Evolutionary conservation across 2,797 vertebrate species (phyloP), one percentile per base, ranked within the genome.

Genomic region (Leucoraja ocellata): DNA sequence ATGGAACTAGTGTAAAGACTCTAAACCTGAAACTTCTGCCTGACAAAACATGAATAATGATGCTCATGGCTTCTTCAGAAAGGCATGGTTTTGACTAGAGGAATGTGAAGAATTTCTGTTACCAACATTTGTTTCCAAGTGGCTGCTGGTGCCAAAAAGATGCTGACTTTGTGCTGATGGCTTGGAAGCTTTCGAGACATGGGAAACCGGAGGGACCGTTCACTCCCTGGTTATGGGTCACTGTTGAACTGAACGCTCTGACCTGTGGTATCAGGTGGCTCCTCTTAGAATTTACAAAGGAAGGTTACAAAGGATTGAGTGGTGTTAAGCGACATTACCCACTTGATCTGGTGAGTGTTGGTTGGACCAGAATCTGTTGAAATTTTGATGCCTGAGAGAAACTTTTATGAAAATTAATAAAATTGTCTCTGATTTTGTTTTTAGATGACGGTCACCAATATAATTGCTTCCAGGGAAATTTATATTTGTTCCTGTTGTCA

Each of bases 21-120:
- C 73, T 68, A 76, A 76, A 54, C 71, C 39, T 76, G 68, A 73
- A 39, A 39, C 71, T 71, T 74, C 14, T 25, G 36, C 23, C 90
- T 91, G 90, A 74, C 68, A 74, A 76, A 39, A 92, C 36, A 92
- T 92, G 90, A 92, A 73, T 92, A 92, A 92, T 92, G 90, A 92
- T 54, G 39, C 54, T 92, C 4, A 54, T n/a, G 90, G 73, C 65
- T 74, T 54, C 71, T 76, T 54, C 90, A 54, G 71, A 28, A 16
- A 71, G 46, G 71, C 71, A 73, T 23, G 73, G 90, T 39, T 92
- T 46, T 76, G 71, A 73, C 90, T 23, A 76, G 71, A 92, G 54
- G 25, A 74, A 92, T 92, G 90, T 23, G 10, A 92, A 28, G 90
- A 92, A 92, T 92, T 39, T 92, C 71, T 74, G 68, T 76, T 76